These are phyloP conservation scores for Galagoides demidoff DNA, from an alignment of 2,797 vertebrate species.

Conservation along the genomic window DNA sequence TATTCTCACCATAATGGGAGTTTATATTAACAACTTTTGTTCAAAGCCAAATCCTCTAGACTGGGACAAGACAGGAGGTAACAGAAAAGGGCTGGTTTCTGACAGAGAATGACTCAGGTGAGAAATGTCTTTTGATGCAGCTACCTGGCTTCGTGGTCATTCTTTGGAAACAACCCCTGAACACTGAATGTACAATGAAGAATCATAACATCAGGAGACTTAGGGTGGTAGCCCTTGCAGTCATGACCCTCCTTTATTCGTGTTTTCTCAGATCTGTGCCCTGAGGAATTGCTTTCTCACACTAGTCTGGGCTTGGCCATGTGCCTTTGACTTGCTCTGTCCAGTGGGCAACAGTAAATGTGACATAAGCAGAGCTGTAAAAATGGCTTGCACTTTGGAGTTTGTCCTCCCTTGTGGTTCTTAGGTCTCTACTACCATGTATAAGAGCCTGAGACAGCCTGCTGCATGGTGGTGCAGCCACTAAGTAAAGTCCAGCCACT, in stretches of 20 bases:
- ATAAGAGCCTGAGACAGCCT: not conserved
- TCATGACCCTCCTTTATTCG: not conserved
- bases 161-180: not conserved
- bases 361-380: not conserved
- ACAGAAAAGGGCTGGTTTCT: not conserved
- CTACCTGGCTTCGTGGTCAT: not conserved
- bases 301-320: not conserved
- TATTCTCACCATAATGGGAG: not conserved
- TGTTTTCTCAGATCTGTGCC: not conserved
- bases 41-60: not conserved
- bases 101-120: not conserved
- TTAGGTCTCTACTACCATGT: not conserved
- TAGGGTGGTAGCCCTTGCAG: too few species aligned
- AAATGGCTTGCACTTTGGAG: not conserved
- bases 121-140: not conserved
- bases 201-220: not conserved
- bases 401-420: not conserved
- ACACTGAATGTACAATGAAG: not conserved
- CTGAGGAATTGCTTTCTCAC: not conserved
- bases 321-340: not conserved
- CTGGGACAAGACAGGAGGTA: not conserved
- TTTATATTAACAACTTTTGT: not conserved
- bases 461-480: not conserved
- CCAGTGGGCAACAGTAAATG: not conserved
- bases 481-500: not conserved